These are phyloP conservation scores for Lasioglossum malachurum DNA, from an alignment of 2,888 invertebrate species.

Conservation along the genomic window DNA sequence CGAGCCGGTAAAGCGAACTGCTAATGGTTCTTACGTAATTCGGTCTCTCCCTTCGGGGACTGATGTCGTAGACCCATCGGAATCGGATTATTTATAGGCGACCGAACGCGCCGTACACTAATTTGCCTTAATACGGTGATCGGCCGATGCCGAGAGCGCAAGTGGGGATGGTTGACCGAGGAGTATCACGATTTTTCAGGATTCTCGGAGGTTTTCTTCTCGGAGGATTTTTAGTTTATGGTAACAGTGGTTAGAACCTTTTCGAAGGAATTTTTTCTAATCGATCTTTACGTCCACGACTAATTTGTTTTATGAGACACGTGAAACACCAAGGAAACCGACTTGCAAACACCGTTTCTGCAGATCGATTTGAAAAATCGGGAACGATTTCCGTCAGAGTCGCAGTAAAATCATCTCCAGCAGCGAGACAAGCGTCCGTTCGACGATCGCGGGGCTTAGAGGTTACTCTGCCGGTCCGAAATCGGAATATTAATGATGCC, in stretches of 20 bases:
- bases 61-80: slow-evolving; percentile 28
- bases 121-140: slow-evolving; percentile 28
- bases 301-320: too few relatives aligned
- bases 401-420: background rate
- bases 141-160: background rate
- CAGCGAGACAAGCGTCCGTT: background rate
- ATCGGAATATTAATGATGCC: slow-evolving; percentile 63
- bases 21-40: slow-evolving; percentile 52
- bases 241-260: too few relatives aligned
- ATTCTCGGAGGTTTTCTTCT: too few relatives aligned
- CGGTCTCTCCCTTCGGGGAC: slow-evolving; percentile 24
- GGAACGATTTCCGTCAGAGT: background rate
- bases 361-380: background rate
- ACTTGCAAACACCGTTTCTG: background rate
- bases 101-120: background rate
- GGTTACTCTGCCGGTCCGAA: slow-evolving; percentile 21
- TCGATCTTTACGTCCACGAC: too few relatives aligned
- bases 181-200: background rate
- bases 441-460: background rate
- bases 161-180: background rate
- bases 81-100: slow-evolving; percentile 37
- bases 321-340: too few relatives aligned
- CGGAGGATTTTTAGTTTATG: too few relatives aligned
- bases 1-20: slow-evolving; percentile 16
- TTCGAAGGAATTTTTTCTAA: too few relatives aligned